A percentile compares a stretch with the other conserved stretches of the same genome.
Evolutionary conservation across 2,797 vertebrate genomes (phyloP).

Genomic region (Antennarius maculatus): DNA sequence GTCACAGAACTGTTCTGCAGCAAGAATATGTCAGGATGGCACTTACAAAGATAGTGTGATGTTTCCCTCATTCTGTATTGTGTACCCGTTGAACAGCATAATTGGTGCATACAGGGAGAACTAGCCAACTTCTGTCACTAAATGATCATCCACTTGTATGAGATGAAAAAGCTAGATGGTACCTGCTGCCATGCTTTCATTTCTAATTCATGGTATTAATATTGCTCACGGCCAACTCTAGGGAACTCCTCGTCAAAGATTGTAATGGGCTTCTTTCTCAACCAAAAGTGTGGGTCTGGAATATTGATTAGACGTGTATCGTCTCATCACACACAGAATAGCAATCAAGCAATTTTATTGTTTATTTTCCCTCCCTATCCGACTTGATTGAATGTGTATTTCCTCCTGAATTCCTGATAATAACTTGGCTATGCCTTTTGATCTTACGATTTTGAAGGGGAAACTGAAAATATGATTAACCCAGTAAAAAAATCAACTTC

Average conservation of each 20-base stretch:
- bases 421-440: conserved; percentile 36
- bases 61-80: conserved; percentile 54
- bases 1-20: conserved; percentile 26
- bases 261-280: conserved; percentile 66
- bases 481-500: conserved; percentile 24
- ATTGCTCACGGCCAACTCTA: conserved; percentile 64
- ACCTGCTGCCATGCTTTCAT: conserved; percentile 70
- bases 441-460: conserved; percentile 39
- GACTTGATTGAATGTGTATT: conserved; percentile 40
- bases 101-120: conserved; percentile 68
- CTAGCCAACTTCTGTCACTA: conserved; percentile 66
- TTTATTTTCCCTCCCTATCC: neutral
- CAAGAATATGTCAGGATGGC: conserved; percentile 47
- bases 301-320: conserved; percentile 60
- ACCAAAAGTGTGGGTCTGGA: conserved; percentile 49
- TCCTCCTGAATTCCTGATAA: conserved; percentile 44
- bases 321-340: conserved; percentile 45
- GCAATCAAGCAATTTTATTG: conserved; percentile 35
- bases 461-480: conserved; percentile 43
- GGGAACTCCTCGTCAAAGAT: conserved; percentile 64
- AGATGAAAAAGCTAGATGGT: conserved; percentile 53
- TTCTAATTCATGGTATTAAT: conserved; percentile 70
- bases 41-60: conserved; percentile 41
- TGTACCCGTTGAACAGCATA: conserved; percentile 60
- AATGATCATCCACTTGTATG: conserved; percentile 62